Evolutionary conservation across 2,888 invertebrate species (phyloP), one percentile per base, ranked within the genome.

Genomic region (Pharmacophagus antenor): DNA sequence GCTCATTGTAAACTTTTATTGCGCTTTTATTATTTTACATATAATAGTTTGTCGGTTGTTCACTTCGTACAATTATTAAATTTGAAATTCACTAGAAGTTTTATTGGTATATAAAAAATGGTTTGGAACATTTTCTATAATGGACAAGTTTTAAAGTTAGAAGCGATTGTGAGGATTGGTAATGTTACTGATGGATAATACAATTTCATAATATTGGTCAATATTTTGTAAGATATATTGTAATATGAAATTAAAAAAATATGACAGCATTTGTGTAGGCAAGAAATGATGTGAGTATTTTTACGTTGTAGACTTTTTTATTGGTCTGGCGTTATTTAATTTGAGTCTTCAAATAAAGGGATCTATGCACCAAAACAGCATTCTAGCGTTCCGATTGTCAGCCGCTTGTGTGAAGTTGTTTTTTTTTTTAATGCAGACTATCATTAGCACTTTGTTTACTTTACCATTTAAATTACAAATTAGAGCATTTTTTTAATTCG

Each of bases 1-100:
- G 67, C 72, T 71, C 63, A 72, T 88, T 88, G 87, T 87, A 58
- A 72, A 37, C 66, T 69, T 85, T 85, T 85, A 85, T 83, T 82
- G 74, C 76, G 68, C 73, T 67, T 67, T 74, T 82, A 73, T 77
- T 77, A 73, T 72, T 70, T 71, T 73, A 61, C 58, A 69, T 69
- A 71, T 75, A 69, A 71, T 59, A 70, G 65, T 70, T 69, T 70
- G 68, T 68, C 67, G 69, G 73, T 10, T 65, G 68, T 70, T 71
- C 46, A 37, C 20, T 22, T 25, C n/a, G 41, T 49, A 42, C 44
- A 50, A 57, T 21, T 46, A 46, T 57, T 51, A 46, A 42, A 58
- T 57, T 46, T 17, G 23, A 15, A n/a, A 25, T 56, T 53, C 20
- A 47, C 56, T 46, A 47, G 50, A 48, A 41, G 47, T 53, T 50